Conservation (phyloP, 2,113 vertebrate species). For the Naja naja region DNA sequence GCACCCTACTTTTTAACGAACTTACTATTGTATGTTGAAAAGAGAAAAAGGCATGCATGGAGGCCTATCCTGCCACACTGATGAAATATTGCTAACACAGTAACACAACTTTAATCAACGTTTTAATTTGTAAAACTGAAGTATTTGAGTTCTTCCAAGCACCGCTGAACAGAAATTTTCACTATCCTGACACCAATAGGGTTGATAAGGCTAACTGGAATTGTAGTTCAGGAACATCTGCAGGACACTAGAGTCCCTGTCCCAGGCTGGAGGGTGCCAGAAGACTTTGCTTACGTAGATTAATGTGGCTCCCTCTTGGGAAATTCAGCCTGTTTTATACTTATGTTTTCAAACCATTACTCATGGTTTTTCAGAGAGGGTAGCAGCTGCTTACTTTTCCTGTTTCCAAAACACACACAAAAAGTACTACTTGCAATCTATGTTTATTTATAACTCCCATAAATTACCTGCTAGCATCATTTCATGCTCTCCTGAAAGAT, state of each 20-base stretch:
- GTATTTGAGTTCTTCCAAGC: not conserved
- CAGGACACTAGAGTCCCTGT: not conserved
- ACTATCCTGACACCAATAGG: not conserved
- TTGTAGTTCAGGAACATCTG: not conserved
- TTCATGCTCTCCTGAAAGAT: not conserved
- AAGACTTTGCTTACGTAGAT: not conserved
- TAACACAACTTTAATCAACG: not conserved
- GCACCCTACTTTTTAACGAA: not conserved
- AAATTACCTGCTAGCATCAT: not conserved
- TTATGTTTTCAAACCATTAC: not conserved
- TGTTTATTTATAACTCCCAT: not conserved
- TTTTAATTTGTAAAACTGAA: not conserved
- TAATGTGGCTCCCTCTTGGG: not conserved
- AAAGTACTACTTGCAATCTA: not conserved
- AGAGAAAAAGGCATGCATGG: not conserved
- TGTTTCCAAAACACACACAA: not conserved
- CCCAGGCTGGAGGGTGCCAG: not conserved
- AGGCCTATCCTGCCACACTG: too few relatives aligned
- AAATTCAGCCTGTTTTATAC: not conserved
- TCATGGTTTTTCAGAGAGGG: not conserved
- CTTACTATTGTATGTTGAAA: not conserved
- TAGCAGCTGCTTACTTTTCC: not conserved
- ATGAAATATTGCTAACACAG: not conserved
- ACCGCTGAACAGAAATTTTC: not conserved
- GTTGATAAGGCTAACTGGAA: not conserved